Percentiles rank a stretch among this genome's conserved stretches.
Conservation (phyloP, 2,113 vertebrate genomes). For the Etheostoma spectabile region DNA sequence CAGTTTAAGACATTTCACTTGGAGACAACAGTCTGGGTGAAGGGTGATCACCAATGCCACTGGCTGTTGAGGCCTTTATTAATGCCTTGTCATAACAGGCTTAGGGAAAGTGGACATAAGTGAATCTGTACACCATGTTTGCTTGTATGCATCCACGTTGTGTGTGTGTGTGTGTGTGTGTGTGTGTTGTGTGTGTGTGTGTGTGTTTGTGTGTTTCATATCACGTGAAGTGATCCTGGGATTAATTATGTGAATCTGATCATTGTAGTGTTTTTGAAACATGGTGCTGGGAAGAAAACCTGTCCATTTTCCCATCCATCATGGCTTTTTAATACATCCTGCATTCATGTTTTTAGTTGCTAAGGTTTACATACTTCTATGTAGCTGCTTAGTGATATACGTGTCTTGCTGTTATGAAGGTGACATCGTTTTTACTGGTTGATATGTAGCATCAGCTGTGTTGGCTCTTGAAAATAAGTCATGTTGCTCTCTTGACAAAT, state of each 20-base stretch:
- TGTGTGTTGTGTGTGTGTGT: neutral
- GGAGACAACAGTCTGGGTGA: neutral
- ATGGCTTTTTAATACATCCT: slow-evolving; percentile 25
- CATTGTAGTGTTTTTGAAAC: slow-evolving; percentile 36
- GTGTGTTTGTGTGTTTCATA: slow-evolving; percentile 13
- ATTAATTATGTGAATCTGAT: slow-evolving; percentile 31
- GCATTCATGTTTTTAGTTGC: slow-evolving; percentile 19
- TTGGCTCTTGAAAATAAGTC: slow-evolving; percentile 45
- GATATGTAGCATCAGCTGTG: slow-evolving; percentile 43
- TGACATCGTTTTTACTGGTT: neutral
- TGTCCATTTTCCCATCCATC: neutral
- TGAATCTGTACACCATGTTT: slow-evolving; percentile 30
- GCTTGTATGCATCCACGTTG: neutral
- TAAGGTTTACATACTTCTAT: slow-evolving; percentile 2
- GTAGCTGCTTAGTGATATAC: slow-evolving; percentile 18
- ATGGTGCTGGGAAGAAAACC: slow-evolving; percentile 8
- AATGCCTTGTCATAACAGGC: slow-evolving; percentile 43
- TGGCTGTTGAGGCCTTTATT: slow-evolving; percentile 16
- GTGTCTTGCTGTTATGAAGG: slow-evolving; percentile 4
- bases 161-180: no score
- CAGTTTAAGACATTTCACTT: neutral
- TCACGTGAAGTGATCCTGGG: slow-evolving; percentile 12
- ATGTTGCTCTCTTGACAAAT: slow-evolving; percentile 24
- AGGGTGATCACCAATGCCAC: slow-evolving; percentile 18
- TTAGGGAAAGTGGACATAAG: slow-evolving; percentile 38